Evolutionary conservation across 2,797 vertebrate species (phyloP).

Genomic region (Melanotaenia pygmaea): DNA sequence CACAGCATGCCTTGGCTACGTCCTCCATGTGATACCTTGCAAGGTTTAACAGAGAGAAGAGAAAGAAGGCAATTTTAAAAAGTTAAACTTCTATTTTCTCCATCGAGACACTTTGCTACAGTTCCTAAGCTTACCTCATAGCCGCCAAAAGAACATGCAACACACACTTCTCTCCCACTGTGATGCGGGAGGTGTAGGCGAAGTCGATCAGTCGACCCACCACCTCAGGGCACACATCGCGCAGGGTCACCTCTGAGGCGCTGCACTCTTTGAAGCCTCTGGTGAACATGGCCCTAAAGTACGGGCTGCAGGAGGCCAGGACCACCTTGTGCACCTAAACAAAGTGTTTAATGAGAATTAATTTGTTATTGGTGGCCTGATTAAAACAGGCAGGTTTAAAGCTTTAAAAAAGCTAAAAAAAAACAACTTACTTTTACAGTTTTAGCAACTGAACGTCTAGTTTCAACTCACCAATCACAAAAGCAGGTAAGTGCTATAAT

Average conservation of each 20-base stretch:
- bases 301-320: slow-evolving; percentile 86
- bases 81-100: too few species aligned
- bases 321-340: slow-evolving; percentile 85
- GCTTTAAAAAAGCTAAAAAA: too few species aligned
- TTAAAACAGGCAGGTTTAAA: too few species aligned
- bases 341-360: neutral
- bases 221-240: slow-evolving; percentile 84
- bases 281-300: slow-evolving; percentile 90
- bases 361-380: neutral
- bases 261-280: slow-evolving; percentile 84
- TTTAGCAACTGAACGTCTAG: too few species aligned
- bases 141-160: slow-evolving; percentile 85
- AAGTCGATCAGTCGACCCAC: slow-evolving; percentile 86
- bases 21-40: slow-evolving; percentile 86
- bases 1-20: slow-evolving; percentile 85
- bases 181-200: slow-evolving; percentile 86
- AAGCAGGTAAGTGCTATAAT: too few species aligned
- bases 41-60: neutral
- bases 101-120: neutral
- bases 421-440: too few species aligned
- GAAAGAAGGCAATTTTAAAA: neutral
- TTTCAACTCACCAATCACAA: too few species aligned
- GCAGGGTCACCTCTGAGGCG: slow-evolving; percentile 83
- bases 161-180: slow-evolving; percentile 86
- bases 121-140: slow-evolving; percentile 78